Percentiles rank a stretch among this genome's conserved stretches.
These are phyloP conservation scores for Poeciliopsis turneri DNA, from an alignment of 2,797 vertebrate genomes.

Conservation along the genomic window DNA sequence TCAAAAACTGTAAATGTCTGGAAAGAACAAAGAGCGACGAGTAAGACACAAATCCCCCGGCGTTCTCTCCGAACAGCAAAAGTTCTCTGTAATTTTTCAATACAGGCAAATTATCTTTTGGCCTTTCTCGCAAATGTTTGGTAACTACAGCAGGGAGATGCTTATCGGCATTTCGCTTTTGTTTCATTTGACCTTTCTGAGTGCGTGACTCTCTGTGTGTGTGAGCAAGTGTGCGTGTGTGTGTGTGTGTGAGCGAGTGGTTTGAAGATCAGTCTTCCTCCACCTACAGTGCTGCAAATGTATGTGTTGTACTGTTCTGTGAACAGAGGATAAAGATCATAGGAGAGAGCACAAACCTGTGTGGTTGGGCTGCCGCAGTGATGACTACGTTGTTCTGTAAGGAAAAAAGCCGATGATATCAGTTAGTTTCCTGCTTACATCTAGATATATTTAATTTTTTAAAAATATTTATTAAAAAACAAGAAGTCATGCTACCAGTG, in stretches of 20 bases:
- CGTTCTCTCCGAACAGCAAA: background rate
- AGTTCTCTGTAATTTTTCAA: slow-evolving; percentile 8
- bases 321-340: slow-evolving; percentile 20
- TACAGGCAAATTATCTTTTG: background rate
- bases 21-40: slow-evolving; percentile 17
- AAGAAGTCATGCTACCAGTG: background rate
- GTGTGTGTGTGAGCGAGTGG: too few species aligned
- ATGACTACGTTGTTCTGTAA: slow-evolving; percentile 58
- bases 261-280: background rate
- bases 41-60: background rate
- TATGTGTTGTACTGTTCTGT: slow-evolving; percentile 10
- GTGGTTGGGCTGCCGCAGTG: slow-evolving; percentile 14
- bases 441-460: background rate
- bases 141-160: background rate
- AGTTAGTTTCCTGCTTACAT: slow-evolving; percentile 42
- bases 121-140: background rate
- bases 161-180: background rate
- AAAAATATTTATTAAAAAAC: slow-evolving; percentile 2
- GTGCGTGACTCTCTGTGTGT: background rate
- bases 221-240: too few species aligned
- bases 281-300: slow-evolving; percentile 14
- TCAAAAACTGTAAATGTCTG: slow-evolving; percentile 47
- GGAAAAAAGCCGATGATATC: slow-evolving; percentile 57
- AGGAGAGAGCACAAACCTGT: slow-evolving; percentile 63
- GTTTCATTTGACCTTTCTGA: slow-evolving; percentile 9